Percentiles rank a stretch among this genome's conserved stretches.
Conservation (phyloP, 2,888 invertebrate species). For the Hypomecis atomaria region DNA sequence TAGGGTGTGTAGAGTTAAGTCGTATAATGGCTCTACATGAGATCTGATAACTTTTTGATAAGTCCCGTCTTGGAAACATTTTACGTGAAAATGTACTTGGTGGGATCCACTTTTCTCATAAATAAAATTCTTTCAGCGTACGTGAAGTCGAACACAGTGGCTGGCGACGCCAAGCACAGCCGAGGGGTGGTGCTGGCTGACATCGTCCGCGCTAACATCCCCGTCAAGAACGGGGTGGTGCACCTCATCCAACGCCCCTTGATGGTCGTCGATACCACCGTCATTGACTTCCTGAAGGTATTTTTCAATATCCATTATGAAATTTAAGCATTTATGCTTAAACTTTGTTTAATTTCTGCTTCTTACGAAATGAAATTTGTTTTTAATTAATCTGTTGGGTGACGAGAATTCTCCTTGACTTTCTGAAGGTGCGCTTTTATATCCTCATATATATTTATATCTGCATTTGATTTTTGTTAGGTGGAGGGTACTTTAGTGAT, state of each 20-base stretch:
- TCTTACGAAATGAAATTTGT: too few relatives aligned
- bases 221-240: conserved; percentile 95
- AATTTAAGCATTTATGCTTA: too few relatives aligned
- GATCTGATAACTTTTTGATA: too few relatives aligned
- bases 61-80: too few relatives aligned
- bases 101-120: background rate
- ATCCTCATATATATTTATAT: background rate
- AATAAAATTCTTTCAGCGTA: conserved; percentile 85
- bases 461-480: background rate
- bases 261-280: conserved; percentile 95
- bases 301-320: conserved; percentile 28
- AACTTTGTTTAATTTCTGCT: too few relatives aligned
- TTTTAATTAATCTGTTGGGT: too few relatives aligned
- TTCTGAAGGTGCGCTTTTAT: conserved; percentile 4
- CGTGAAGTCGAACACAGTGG: conserved; percentile 93
- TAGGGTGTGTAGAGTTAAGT: too few relatives aligned
- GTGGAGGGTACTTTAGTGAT: conserved; percentile 2
- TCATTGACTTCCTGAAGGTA: conserved; percentile 94
- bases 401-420: background rate
- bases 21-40: too few relatives aligned
- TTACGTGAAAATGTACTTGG: too few relatives aligned
- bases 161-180: conserved; percentile 91
- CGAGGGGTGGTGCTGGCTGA: conserved; percentile 94
- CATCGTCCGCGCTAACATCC: conserved; percentile 95
- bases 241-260: conserved; percentile 96